Conservation (phyloP, 2,797 vertebrate species). For the Sternarchorhynchus goeldii region DNA sequence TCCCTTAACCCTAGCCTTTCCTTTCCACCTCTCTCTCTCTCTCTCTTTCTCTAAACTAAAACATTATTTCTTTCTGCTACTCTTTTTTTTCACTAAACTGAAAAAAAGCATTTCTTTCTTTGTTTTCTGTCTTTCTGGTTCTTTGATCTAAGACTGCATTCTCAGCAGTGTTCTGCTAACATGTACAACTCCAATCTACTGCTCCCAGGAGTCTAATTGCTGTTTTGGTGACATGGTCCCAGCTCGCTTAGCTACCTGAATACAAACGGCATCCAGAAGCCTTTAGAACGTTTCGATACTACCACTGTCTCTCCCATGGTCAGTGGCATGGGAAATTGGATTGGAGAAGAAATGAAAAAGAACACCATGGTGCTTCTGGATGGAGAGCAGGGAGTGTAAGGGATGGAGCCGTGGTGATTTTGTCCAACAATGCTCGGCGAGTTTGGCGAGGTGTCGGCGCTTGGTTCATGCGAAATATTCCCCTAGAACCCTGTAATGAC, state of each 20-base stretch:
- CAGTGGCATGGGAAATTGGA: conserved; percentile 36
- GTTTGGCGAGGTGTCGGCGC: conserved; percentile 5
- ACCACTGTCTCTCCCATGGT: conserved; percentile 10
- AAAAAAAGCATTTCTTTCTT: not conserved
- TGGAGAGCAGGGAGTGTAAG: not conserved
- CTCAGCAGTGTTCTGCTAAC: conserved; percentile 36
- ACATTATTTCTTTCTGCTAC: conserved; percentile 1
- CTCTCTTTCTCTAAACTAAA: no score
- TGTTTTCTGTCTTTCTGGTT: conserved; percentile 19
- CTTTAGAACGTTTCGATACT: conserved; percentile 9
- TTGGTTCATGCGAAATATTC: conserved; percentile 40
- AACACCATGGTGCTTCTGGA: not conserved
- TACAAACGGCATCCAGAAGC: conserved; percentile 17
- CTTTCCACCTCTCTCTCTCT: no score
- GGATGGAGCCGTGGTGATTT: not conserved
- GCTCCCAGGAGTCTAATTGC: conserved; percentile 22
- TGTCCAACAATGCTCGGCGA: not conserved
- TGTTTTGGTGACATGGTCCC: conserved; percentile 24
- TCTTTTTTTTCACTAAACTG: not conserved
- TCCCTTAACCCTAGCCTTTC: no score
- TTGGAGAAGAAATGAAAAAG: conserved; percentile 22
- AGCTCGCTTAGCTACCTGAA: conserved; percentile 28
- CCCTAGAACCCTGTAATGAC: conserved; percentile 42
- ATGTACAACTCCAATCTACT: not conserved
- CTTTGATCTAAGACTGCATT: conserved; percentile 31